A percentile compares a stretch with the other conserved stretches of the same genome.
Conservation (phyloP, 2,797 vertebrate genomes). For the Synaphobranchus kaupii region DNA sequence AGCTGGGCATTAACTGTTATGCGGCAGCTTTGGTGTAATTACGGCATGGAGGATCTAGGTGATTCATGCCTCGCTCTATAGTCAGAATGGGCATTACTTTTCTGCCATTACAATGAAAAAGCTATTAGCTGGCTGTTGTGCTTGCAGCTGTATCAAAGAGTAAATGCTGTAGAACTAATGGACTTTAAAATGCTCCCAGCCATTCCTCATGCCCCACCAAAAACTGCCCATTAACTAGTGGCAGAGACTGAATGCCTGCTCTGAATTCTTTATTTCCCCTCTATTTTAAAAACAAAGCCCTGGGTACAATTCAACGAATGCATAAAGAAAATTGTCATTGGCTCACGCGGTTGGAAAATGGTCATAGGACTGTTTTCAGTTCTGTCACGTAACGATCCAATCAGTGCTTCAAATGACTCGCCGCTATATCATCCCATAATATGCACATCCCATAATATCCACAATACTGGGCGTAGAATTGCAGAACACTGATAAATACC, state of each 20-base stretch:
- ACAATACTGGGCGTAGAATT: background rate
- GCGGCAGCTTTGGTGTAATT: constrained; percentile 34
- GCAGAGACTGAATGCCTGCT: constrained; percentile 11
- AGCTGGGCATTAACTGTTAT: constrained; percentile 29
- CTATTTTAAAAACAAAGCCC: background rate
- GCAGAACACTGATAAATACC: background rate
- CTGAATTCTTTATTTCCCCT: background rate
- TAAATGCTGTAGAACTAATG: constrained; percentile 45
- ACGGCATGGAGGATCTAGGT: constrained; percentile 23
- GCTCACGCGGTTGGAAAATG: background rate
- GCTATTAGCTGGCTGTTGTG: constrained; percentile 39
- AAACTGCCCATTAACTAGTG: constrained; percentile 17
- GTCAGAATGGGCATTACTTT: constrained; percentile 33
- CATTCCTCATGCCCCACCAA: constrained; percentile 32
- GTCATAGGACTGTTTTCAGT: constrained; percentile 29
- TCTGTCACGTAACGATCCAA: constrained; percentile 24
- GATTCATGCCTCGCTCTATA: constrained; percentile 39
- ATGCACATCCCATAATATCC: too few relatives aligned
- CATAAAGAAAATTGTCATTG: background rate
- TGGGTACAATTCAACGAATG: background rate
- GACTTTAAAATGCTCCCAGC: constrained; percentile 33
- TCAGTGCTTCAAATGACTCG: constrained; percentile 21
- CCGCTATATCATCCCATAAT: background rate
- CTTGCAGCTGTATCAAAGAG: constrained; percentile 35
- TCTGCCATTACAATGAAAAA: constrained; percentile 40